Evolutionary conservation across 1,140 invertebrate genomes (phyloP).

Genomic region (Samia ricini): DNA sequence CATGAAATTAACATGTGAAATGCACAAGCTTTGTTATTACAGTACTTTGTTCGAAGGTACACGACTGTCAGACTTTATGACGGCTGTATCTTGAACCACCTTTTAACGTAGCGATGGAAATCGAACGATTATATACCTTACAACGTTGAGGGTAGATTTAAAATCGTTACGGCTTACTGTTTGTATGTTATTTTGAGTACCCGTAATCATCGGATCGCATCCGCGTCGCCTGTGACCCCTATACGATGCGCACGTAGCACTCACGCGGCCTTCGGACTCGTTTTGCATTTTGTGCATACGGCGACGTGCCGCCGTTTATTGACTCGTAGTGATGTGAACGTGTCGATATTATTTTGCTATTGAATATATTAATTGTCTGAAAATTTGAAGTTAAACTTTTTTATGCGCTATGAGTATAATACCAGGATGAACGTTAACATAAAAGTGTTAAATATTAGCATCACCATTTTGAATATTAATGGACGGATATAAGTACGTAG

Average conservation of each 20-base stretch:
- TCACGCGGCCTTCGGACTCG: conserved; percentile 28
- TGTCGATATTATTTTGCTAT: not conserved
- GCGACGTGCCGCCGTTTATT: conserved; percentile 16
- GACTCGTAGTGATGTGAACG: not conserved
- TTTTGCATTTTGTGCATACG: conserved; percentile 25
- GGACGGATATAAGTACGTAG: no score
- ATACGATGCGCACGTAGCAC: conserved; percentile 34
- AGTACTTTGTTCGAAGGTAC: not conserved
- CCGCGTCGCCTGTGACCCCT: conserved; percentile 38
- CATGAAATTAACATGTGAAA: not conserved
- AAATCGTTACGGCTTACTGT: not conserved
- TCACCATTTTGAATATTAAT: no score
- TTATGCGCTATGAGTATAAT: no score
- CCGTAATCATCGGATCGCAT: conserved; percentile 13
- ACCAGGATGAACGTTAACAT: no score
- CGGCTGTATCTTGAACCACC: not conserved
- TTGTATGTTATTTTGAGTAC: not conserved
- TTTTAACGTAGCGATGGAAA: not conserved
- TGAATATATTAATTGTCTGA: no score
- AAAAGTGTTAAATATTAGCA: no score
- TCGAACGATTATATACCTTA: not conserved
- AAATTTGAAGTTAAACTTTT: no score
- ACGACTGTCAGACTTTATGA: not conserved
- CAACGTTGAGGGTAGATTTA: not conserved
- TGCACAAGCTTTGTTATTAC: not conserved